phyloP scores from a whole-genome alignment of 2,113 vertebrate genomes.

The Triplophysa rosa region DNA sequence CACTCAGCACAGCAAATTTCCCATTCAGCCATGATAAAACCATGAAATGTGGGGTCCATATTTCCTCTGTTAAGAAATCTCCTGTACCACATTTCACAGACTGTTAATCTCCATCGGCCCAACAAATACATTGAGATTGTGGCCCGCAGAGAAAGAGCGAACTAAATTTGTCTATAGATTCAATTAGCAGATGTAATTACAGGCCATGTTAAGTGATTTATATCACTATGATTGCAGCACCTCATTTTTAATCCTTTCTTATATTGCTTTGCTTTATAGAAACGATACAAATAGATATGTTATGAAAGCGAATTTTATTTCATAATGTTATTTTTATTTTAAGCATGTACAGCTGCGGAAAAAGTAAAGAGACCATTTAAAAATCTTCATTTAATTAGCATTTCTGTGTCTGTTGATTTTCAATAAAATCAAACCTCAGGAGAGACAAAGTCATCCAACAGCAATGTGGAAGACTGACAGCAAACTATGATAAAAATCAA shows the following conservation, averaged over 20 bases:
- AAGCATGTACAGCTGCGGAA: too few relatives aligned
- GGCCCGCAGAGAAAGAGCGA: neutral
- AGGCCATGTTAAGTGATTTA: slow-evolving; percentile 9
- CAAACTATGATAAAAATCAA: too few relatives aligned
- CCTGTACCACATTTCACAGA: slow-evolving; percentile 39
- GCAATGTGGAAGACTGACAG: too few relatives aligned
- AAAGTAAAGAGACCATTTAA: too few relatives aligned
- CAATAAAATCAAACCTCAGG: too few relatives aligned
- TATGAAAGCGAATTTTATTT: too few relatives aligned
- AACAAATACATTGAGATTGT: neutral
- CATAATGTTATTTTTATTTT: too few relatives aligned
- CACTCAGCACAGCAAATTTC: slow-evolving; percentile 48
- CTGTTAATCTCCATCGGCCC: slow-evolving; percentile 30
- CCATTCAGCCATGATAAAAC: slow-evolving; percentile 59
- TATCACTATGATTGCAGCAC: neutral
- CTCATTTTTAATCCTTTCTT: neutral
- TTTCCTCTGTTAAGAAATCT: slow-evolving; percentile 61
- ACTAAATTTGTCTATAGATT: neutral
- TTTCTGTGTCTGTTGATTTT: too few relatives aligned
- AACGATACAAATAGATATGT: too few relatives aligned
- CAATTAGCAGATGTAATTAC: slow-evolving; percentile 32
- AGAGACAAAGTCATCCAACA: too few relatives aligned
- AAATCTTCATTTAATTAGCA: too few relatives aligned
- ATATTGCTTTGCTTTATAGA: neutral
- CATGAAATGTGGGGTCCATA: slow-evolving; percentile 56